Percentiles rank a stretch among this genome's conserved stretches.
phyloP scores from a whole-genome alignment of 2,113 vertebrate genomes.

The Colossoma macropomum region DNA sequence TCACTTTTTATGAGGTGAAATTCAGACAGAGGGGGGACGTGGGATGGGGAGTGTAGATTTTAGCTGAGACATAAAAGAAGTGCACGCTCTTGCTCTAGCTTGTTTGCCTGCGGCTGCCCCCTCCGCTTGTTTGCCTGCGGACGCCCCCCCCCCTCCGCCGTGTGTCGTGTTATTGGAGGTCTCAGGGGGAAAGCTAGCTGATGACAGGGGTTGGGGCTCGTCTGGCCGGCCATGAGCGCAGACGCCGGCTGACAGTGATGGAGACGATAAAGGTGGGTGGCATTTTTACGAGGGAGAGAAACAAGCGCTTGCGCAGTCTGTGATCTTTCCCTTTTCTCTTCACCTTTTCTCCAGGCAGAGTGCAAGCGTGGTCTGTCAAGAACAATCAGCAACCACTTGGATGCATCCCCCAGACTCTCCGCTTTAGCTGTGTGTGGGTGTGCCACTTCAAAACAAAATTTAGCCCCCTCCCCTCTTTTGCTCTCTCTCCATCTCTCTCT shows the following conservation, averaged over 20 bases:
- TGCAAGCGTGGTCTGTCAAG: slow-evolving; percentile 46
- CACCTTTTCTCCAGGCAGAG: slow-evolving; percentile 55
- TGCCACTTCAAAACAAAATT: slow-evolving; percentile 6
- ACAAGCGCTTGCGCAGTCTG: slow-evolving; percentile 20
- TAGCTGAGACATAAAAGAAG: neutral
- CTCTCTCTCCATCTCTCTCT: neutral
- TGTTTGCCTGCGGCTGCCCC: too few species aligned
- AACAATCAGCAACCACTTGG: slow-evolving; percentile 38
- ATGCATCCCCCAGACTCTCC: slow-evolving; percentile 12
- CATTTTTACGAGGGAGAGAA: slow-evolving; percentile 49
- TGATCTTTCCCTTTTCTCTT: slow-evolving; percentile 51
- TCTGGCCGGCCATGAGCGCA: slow-evolving; percentile 9
- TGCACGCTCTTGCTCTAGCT: neutral
- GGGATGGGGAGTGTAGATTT: neutral
- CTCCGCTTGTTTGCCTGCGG: neutral
- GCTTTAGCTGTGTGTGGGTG: slow-evolving; percentile 11
- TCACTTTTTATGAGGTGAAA: too few species aligned
- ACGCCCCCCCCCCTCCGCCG: neutral
- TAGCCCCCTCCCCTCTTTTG: too few species aligned
- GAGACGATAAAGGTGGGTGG: slow-evolving; percentile 30
- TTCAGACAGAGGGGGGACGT: too few species aligned
- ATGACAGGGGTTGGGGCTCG: slow-evolving; percentile 13
- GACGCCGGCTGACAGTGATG: slow-evolving; percentile 31
- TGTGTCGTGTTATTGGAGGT: slow-evolving; percentile 8
- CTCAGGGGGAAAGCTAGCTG: slow-evolving; percentile 7